Conservation (phyloP, 2,797 vertebrate genomes). For the Salarias fasciatus region DNA sequence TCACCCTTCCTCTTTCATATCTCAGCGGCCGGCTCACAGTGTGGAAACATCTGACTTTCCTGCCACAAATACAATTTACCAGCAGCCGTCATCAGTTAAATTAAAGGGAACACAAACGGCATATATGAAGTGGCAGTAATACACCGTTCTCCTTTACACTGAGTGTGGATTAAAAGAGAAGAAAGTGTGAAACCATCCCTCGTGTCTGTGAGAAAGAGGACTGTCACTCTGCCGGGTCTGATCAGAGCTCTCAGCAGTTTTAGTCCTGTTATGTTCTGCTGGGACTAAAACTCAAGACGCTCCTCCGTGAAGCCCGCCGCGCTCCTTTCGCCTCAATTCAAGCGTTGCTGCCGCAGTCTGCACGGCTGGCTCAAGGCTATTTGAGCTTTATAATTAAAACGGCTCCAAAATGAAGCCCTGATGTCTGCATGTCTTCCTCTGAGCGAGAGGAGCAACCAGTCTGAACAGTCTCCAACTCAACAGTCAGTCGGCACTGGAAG, state of each 20-base stretch:
- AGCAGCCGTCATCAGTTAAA: conserved; percentile 13
- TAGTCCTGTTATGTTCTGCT: too few species aligned
- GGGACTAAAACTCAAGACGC: too few species aligned
- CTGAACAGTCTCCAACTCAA: too few species aligned
- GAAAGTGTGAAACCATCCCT: too few species aligned
- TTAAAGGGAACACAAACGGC: conserved; percentile 4
- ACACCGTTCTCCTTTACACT: too few species aligned
- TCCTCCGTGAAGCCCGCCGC: conserved; percentile 1
- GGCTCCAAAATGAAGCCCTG: conserved; percentile 23
- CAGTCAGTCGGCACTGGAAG: too few species aligned
- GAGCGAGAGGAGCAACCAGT: conserved; percentile 10
- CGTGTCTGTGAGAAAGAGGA: too few species aligned
- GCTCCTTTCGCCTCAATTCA: conserved; percentile 12
- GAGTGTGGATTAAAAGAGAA: too few species aligned
- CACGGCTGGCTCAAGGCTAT: conserved; percentile 21
- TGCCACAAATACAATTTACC: conserved; percentile 19
- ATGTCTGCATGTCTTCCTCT: neutral
- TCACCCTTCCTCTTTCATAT: conserved; percentile 57
- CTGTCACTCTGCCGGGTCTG: too few species aligned
- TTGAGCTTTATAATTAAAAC: conserved; percentile 60
- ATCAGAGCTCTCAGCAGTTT: too few species aligned
- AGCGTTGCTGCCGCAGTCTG: conserved; percentile 8
- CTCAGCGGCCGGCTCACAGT: conserved; percentile 11
- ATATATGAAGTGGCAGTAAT: neutral
- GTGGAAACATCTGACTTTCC: conserved; percentile 46